Base-by-base conservation (phyloP, 2,113 vertebrate genomes). In the Donacobius atricapilla region DNA sequence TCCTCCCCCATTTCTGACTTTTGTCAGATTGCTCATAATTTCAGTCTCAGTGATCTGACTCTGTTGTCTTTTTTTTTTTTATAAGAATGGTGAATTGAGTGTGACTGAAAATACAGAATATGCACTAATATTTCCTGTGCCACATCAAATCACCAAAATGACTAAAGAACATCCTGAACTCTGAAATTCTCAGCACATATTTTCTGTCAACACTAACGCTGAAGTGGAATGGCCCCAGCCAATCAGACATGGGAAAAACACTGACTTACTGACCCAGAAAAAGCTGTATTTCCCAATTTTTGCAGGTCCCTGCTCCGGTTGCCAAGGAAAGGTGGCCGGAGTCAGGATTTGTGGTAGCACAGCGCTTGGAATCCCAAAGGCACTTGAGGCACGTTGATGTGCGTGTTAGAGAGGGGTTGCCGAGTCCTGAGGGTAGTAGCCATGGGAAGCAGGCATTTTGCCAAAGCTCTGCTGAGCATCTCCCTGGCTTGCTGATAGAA, bases 51-150 rank as follows among this genome's bases (percentile, higher is more conserved):
- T 92, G 96, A 88, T 96, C 84, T 51, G 83, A 75, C 90, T 88
- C n/a, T 95, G 80, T 95, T 94, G 89, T 95, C 94, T 81, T 91
- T 64, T 70, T 83, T 66, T 60, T 60, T 76, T 31, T 40, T 20
- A 57, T 93, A 96, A 96, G 96, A 95, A 94, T 94, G 90, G 87
- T 61, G 77, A 91, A 84, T 78, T 94, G 89, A 96, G 85, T 93
- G 94, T 93, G 96, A 95, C 97, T 97, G 96, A 97, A 98, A 95
- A 96, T 72, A 94, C 91, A 76, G 83, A 93, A 93, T 96, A 17
- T 95, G 96, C 97, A 97, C 89, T 96, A 91, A 89, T 93, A 92
- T 97, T 97, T 97, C 96, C 97, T 97, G 94, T 97, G 88, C 96
- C 83, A 89, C 82, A 83, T 97, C 95, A 88, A 83, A 94, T 92